phyloP scores from a whole-genome alignment of 2,888 invertebrate genomes.

The Pyrrhosoma nymphula region DNA sequence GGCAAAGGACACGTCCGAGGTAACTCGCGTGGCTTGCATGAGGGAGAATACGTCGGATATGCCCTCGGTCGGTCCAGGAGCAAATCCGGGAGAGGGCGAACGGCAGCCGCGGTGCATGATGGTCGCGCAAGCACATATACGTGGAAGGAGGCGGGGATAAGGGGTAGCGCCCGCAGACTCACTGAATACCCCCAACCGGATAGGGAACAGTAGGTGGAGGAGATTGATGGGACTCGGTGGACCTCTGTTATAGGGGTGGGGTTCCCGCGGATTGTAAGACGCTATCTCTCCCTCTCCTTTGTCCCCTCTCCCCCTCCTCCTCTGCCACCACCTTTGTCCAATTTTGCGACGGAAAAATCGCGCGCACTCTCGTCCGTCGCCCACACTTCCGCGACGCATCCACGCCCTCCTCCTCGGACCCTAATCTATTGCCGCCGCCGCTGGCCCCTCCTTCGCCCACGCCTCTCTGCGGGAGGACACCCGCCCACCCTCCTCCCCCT shows the following conservation, averaged over 20 bases:
- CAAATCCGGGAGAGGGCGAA: neutral
- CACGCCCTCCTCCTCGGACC: conserved; percentile 38
- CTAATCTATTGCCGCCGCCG: conserved; percentile 31
- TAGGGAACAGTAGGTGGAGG: neutral
- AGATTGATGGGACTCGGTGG: conserved; percentile 31
- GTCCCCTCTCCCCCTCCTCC: neutral
- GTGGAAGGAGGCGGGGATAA: neutral
- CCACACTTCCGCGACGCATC: conserved; percentile 48
- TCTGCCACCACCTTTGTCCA: neutral
- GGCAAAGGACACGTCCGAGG: neutral
- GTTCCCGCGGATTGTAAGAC: conserved; percentile 33
- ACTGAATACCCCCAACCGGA: neutral
- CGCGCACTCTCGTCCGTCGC: neutral
- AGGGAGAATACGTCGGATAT: neutral
- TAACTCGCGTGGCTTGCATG: neutral
- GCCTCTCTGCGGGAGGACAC: neutral
- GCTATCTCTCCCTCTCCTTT: conserved; percentile 13
- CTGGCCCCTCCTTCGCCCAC: conserved; percentile 21
- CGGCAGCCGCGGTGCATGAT: too few species aligned
- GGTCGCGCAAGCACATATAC: neutral
- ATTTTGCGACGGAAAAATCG: conserved; percentile 36
- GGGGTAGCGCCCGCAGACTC: neutral
- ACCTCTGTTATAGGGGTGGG: neutral
- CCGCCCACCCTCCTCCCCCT: neutral
- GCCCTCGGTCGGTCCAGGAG: neutral